Base-by-base conservation (phyloP, 2,797 vertebrate species). In the Halcyon chelicuti region DNA sequence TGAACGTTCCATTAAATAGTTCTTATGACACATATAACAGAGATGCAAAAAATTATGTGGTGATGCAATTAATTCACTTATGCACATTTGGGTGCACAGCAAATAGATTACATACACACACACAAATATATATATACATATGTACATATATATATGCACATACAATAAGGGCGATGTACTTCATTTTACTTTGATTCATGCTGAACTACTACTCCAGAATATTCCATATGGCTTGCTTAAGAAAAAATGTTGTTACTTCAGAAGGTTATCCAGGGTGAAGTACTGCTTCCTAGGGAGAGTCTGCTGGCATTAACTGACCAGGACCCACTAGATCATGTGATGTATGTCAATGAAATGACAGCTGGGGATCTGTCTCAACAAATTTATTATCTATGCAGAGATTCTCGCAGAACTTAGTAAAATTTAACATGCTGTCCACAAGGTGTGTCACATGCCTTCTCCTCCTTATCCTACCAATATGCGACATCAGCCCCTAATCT, bases 91-190 rank as follows among this genome's bases (percentile, higher is more conserved):
- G 12, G 2, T 70, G 14, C 79, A 86, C 10, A 67, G 28, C 28
- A 73, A 75, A 87, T 33, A 58, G 13, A 5, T 40, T 46, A 57
- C 13, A 61, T 1, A 67, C 6, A 52, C 12, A 46, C 22, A 46
- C 6, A 52, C 12, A 46, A 20, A 46, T 1, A 67, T 2, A 63
- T 25, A 37, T 2, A 29, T 1, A 33, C 1, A 61, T 1, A 4
- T 2, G 23, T 2, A 42, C 1, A 60, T 25, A 66, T 35, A 63
- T 14, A 28, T 15, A 44, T 16, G 10, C 3, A 55, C 20, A 40
- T n/a, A 33, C 5, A 73, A 8, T 28, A 74, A 40, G 18, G 18
- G 15, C 22, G 20, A 66, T 25, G 1, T 20, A 71, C 9, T 78
- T 77, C 35, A 73, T 72, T 94, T 87, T 40, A 73, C 20, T 81